Conservation (phyloP, 2,888 invertebrate species). For the Cynaeus angustus region DNA sequence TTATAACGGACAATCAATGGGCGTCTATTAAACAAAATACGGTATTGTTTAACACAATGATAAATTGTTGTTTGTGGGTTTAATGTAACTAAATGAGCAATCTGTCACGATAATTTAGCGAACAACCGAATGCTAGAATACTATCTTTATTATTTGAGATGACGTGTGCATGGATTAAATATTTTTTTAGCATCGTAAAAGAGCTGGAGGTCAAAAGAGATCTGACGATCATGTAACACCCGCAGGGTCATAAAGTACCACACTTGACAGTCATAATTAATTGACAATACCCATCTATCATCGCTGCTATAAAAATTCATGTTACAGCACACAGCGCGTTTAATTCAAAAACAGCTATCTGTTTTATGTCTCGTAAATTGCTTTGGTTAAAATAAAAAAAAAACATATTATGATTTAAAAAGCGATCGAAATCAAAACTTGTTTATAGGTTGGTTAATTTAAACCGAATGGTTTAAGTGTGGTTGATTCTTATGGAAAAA, state of each 20-base stretch:
- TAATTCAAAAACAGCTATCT: no score
- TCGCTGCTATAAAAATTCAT: no score
- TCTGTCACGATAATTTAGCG: not conserved
- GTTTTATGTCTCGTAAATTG: no score
- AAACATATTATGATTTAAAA: no score
- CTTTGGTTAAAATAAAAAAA: no score
- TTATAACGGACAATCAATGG: no score
- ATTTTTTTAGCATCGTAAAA: not conserved
- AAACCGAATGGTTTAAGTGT: no score
- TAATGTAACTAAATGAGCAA: conserved; percentile 2
- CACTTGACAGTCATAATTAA: conserved; percentile 6
- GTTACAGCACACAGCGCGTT: no score
- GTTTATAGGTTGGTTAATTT: no score
- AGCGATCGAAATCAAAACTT: no score
- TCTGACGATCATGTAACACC: not conserved
- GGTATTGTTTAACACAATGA: conserved; percentile 1
- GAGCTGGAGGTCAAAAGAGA: not conserved
- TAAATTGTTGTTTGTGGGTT: not conserved
- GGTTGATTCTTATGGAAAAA: no score
- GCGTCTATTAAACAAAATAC: not conserved
- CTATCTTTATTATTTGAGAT: conserved; percentile 1
- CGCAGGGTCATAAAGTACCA: conserved; percentile 1
- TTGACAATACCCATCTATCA: not conserved
- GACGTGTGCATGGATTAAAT: not conserved
- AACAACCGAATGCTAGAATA: not conserved